Evolutionary conservation across 2,113 vertebrate species (phyloP), one percentile per base, ranked within the genome.

Genomic region (Dicerorhinus sumatrensis): DNA sequence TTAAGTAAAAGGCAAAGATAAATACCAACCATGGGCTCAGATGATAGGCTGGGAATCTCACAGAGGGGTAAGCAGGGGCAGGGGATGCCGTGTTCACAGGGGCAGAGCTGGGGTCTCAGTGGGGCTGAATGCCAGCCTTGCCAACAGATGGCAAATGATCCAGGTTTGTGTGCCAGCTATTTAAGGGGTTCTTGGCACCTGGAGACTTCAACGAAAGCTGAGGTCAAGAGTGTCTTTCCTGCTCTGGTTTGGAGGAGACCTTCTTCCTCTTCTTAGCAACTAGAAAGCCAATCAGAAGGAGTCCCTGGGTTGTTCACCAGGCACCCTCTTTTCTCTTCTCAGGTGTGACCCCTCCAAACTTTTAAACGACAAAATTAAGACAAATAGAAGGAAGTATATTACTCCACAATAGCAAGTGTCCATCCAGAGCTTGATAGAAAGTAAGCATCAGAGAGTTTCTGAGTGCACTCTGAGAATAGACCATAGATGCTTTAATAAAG

Each of bases 1-100:
- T 77, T 4, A 83, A 67, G 2, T 18, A 67, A 82, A 94, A 7
- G 6, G 9, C 31, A 27, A 82, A 97, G 56, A 25, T 65, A 73
- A 67, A 27, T 62, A 33, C 3, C n/a, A 56, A 5, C 42, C 51
- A 2, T 54, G 16, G 33, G 0, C 17, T 65, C 0, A 0, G n/a
- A 1, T 6, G 2, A 36, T 3, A 62, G 76, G 11, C 4, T 33
- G 3, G 21, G 13, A 83, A 36, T 81, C 21, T 46, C 4, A 20
- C 5, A n/a, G 67, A 67, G 46, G 21, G 20, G 17, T 14, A 5
- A 67, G 3, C 13, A 25, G 7, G 56, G 11, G 1, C 13, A 17
- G 18, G 23, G 5, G 54, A 75, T 81, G 25, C 8, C 18, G 7
- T 8, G 0, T 36, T 42, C 16, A 23, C 0, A 58, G 16, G 1